Base-by-base conservation (phyloP, 2,113 vertebrate species). In the Oenanthe melanoleuca region DNA sequence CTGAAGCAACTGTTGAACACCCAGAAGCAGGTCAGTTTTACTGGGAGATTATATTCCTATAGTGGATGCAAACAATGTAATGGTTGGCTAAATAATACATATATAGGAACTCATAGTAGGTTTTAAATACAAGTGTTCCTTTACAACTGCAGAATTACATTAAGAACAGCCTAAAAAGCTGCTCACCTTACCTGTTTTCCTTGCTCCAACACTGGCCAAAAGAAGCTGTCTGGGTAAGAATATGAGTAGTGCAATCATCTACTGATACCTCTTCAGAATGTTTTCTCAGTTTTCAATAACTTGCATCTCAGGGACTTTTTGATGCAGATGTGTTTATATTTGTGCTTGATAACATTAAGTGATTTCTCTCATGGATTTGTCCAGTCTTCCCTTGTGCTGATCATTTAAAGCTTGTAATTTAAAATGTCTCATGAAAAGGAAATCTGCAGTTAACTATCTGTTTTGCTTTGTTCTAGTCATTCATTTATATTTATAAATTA, bases 1-100 rank as follows among this genome's bases (percentile, higher is more conserved):
- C 99, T 15, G 99, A 99, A 95, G 99, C 99, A 37, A 97, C 99
- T 0, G 98, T 98, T 24, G 99, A 99, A 95, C 95, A 99, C 89
- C 99, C 99, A 2, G 99, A 99, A 95, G 98, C 99, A 77, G 99
- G 99, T 99, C 79, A 95, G 98, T 96, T 57, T 85, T 64, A 40
- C n/a, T 49, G 22, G 22, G 34, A 91, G 90, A 59, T 40, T 0
- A 31, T 61, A 52, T 45, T 86, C 20, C 25, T 81, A 11, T 26
- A 47, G 9, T 28, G 16, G 88, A 44, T 53, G 26, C 63, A 66
- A 89, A 64, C 23, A 53, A 16, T 22, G 29, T 22, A 22, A n/a
- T 22, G 13, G 14, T 17, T 84, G 57, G 7, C 10, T 77, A 66
- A 73, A 67, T 63, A 69, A 69, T 61, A 83, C 42, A 44, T 47